Conservation (phyloP, 2,113 vertebrate species). For the Neoarius graeffei region DNA sequence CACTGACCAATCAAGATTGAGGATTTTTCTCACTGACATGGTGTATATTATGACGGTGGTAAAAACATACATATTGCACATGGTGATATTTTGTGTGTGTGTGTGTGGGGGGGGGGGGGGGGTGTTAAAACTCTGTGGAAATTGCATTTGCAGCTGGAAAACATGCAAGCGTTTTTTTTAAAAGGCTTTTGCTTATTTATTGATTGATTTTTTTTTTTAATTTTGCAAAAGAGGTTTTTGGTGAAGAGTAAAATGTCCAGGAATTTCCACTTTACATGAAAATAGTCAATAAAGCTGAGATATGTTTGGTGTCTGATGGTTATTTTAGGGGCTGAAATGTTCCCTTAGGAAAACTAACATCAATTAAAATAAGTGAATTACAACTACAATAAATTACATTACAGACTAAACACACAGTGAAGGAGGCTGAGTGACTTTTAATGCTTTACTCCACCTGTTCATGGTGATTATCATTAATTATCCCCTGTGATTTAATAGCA, state of each 20-base stretch:
- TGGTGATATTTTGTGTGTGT: neutral
- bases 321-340: neutral
- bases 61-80: neutral
- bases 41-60: neutral
- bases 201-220: neutral
- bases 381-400: neutral
- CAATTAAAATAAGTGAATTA: neutral
- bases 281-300: neutral
- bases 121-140: slow-evolving; percentile 13
- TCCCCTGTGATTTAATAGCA: neutral
- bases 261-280: neutral
- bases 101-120: too few species aligned
- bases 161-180: neutral
- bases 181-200: neutral
- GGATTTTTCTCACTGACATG: neutral
- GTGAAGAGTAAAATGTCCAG: neutral
- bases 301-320: neutral
- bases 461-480: neutral
- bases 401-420: neutral
- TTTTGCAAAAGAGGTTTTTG: neutral
- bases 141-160: slow-evolving; percentile 21
- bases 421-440: neutral
- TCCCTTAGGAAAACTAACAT: neutral
- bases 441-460: neutral
- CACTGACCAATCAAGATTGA: neutral